These are phyloP conservation scores for Achroia grisella DNA, from an alignment of 1,140 invertebrate genomes.

Conservation along the genomic window DNA sequence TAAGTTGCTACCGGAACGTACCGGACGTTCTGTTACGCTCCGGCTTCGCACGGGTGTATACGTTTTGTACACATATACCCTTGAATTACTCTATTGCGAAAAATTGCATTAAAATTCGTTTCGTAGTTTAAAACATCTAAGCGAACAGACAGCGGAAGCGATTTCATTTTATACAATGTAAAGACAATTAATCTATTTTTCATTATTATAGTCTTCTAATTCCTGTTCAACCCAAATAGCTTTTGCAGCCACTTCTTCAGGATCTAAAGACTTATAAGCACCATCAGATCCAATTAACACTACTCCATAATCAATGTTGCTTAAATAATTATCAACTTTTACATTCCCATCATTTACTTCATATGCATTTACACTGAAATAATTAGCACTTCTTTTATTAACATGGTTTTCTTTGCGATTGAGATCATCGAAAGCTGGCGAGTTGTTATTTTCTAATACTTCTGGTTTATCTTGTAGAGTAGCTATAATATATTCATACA, in stretches of 20 bases:
- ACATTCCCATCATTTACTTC: no score
- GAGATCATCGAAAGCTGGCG: conserved; percentile 8
- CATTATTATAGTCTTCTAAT: conserved; percentile 23
- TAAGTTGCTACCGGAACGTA: no score
- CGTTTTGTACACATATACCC: no score
- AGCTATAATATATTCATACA: conserved; percentile 30
- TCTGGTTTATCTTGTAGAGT: conserved; percentile 26
- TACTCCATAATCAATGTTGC: neutral
- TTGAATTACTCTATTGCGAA: no score
- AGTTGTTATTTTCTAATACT: conserved; percentile 24
- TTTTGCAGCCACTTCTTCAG: conserved; percentile 24
- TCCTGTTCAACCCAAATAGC: conserved; percentile 18
- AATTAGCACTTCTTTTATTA: neutral
- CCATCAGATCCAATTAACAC: neutral
- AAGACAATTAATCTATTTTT: conserved; percentile 3
- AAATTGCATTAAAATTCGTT: no score
- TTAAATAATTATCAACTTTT: no score
- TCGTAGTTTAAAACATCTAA: no score
- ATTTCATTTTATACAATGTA: no score
- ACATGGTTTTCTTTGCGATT: conserved; percentile 14
- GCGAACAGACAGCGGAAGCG: no score
- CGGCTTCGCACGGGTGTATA: no score
- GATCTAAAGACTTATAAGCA: conserved; percentile 5
- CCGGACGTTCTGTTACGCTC: no score
- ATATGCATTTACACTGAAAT: neutral